A percentile compares a stretch with the other conserved stretches of the same genome.
Evolutionary conservation across 2,888 invertebrate genomes (phyloP).

Genomic region (Elysia crispata): DNA sequence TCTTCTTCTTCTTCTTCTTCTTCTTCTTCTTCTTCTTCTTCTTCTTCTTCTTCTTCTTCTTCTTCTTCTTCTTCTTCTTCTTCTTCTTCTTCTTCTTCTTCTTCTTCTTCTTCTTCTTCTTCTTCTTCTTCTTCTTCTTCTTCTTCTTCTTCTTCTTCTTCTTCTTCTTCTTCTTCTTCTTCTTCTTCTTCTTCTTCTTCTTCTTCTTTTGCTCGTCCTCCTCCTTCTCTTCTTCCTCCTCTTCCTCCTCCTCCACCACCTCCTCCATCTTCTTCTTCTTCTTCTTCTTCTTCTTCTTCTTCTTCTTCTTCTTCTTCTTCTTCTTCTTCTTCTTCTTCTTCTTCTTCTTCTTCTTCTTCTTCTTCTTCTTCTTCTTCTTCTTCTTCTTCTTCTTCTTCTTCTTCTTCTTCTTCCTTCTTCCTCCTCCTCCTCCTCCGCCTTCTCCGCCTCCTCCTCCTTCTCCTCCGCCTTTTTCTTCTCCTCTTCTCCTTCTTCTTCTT

Average conservation of each 20-base stretch:
- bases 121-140: not conserved
- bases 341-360: constrained; percentile 9
- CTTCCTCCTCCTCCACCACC: not conserved
- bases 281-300: not conserved
- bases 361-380: constrained; percentile 9
- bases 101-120: too few species aligned
- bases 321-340: not conserved
- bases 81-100: too few species aligned
- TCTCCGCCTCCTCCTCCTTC: too few species aligned
- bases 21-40: not conserved
- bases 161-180: not conserved
- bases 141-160: not conserved
- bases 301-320: constrained; percentile 1
- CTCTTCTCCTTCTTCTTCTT: too few species aligned
- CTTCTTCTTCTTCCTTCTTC: not conserved
- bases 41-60: too few species aligned
- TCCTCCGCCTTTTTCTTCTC: too few species aligned
- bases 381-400: constrained; percentile 4
- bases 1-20: not conserved
- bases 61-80: too few species aligned
- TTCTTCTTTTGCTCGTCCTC: too few species aligned
- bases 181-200: not conserved
- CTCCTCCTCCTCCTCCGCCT: too few species aligned
- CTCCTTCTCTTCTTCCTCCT: not conserved
- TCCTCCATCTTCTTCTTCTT: not conserved